Base-by-base conservation (phyloP, 2,797 vertebrate genomes). In the Lacerta viridis region DNA sequence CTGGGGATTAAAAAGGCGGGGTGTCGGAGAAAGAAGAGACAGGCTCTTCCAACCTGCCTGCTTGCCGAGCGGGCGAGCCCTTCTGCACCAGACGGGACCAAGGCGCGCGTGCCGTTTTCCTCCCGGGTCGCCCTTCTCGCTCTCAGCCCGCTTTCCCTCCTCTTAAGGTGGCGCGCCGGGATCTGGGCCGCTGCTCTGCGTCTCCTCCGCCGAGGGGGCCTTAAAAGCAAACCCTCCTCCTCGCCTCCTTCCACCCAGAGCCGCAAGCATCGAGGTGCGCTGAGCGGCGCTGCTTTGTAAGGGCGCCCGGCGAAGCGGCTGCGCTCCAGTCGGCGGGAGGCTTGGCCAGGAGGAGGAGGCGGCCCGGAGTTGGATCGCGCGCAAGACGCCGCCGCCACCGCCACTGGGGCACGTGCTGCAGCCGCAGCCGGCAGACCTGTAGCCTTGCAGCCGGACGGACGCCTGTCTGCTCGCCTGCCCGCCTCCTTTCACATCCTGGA, bases 121-220 rank as follows among this genome's bases (percentile, higher is more conserved):
- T 13, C 23, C 33, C 80, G 36, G 41, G 36, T 50, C 41, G 43
- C 61, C 46, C 66, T 55, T 27, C n/a, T 87, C 78, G 43, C 72
- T 25, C 87, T 74, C 72, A 27, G 5, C 92, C 93, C 79, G 71
- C 84, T 43, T 71, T 50, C 4, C 71, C 43, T 85, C 78, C 61
- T 46, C 15, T 95, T 95, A 95, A 96, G 95, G 95, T 94, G 93
- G 94, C 91, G 87, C 93, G 50, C 86, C 72, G 88, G 92, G 92
- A 88, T 81, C 68, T 1, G 6, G 10, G 5, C 74, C 25, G 83
- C 79, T 8, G 17, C 36, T n/a, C 4, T 2, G 43, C 86, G 29
- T 68, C 6, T 33, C 46, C 75, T 77, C 18, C 59, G 13, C 18
- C 33, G 1, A 93, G 78, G 88, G 76, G 91, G 88, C 94, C 94